A percentile compares a stretch with the other conserved stretches of the same genome.
These are phyloP conservation scores for Siniperca obscura DNA, from an alignment of 2,797 vertebrate species.

Conservation along the genomic window DNA sequence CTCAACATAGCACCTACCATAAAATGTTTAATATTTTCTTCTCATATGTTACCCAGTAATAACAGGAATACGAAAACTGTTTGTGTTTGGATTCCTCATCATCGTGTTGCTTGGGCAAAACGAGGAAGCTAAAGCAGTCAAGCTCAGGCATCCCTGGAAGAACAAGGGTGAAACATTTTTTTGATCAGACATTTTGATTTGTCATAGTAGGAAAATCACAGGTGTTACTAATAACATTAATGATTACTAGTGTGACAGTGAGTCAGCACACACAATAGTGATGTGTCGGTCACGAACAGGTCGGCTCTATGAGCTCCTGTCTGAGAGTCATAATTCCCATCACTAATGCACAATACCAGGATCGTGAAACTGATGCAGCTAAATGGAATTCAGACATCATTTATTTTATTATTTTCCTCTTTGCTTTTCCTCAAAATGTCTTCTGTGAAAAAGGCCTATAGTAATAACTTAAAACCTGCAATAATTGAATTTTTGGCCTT, in stretches of 20 bases:
- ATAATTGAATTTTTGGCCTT: no score
- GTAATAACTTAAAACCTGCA: no score
- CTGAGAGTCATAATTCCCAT: no score
- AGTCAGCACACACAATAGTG: neutral
- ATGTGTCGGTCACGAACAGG: no score
- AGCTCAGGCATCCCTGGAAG: neutral
- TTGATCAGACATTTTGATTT: neutral
- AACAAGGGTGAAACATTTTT: neutral
- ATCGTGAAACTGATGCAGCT: no score
- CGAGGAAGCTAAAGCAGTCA: neutral
- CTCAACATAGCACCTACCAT: neutral
- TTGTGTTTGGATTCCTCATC: neutral
- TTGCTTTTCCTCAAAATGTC: no score
- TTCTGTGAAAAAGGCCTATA: no score
- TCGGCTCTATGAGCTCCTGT: no score
- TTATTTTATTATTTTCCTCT: no score
- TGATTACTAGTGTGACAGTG: neutral
- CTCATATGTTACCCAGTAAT: neutral
- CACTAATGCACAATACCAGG: no score
- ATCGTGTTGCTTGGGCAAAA: neutral
- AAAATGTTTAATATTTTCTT: neutral
- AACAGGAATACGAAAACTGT: neutral
- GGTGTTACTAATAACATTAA: neutral
- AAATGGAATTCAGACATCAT: no score
- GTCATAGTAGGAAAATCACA: neutral